Base-by-base conservation (phyloP, 1,140 invertebrate genomes). In the Heterodera carotae region DNA sequence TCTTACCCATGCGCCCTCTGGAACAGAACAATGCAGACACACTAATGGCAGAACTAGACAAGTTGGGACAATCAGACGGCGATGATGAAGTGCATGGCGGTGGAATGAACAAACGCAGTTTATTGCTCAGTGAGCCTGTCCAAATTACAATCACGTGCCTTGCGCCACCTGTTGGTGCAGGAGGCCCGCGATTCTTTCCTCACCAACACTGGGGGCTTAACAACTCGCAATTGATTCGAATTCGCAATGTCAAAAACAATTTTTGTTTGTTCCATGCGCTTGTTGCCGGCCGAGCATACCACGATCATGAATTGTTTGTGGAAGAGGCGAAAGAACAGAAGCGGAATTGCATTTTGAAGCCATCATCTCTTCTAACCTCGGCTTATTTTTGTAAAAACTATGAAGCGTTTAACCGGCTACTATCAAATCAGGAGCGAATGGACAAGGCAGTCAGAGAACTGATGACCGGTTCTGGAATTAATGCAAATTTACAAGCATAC, bases 211-310 rank as follows among this genome's bases (percentile, higher is more conserved):
- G 48, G 48, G 48, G 48, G 15, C 15, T 8, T 18, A 53, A 53
- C 48, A 2, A 18, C 5, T 8, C 5, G 15, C 48, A 53, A 18
- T 18, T 34, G 2, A 67, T 67, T 22, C 6, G 15, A 8, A 39
- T 67, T 2, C 6, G 18, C 7, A 67, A 67, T 67, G 64, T 12
- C 7, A 12, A 18, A 2, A 12, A 67, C 18, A 7, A 18, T 39
- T 67, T 34, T 22, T 67, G 64, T 18, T 12, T 67, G 33, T 67
- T 67, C 18, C 18, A 67, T 39, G 64, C 64, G 18, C 18, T 67
- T 2, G 15, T 34, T 12, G 33, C 7, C 15, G 64, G 7, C 15
- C 33, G 33, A 2, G 15, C 36, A 34, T 67, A 15, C 15, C 15
- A n/a, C n/a, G n/a, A n/a, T n/a, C n/a, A n/a, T n/a, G n/a, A n/a